Conservation (phyloP, 2,888 invertebrate genomes). For the Lapara coniferarum region DNA sequence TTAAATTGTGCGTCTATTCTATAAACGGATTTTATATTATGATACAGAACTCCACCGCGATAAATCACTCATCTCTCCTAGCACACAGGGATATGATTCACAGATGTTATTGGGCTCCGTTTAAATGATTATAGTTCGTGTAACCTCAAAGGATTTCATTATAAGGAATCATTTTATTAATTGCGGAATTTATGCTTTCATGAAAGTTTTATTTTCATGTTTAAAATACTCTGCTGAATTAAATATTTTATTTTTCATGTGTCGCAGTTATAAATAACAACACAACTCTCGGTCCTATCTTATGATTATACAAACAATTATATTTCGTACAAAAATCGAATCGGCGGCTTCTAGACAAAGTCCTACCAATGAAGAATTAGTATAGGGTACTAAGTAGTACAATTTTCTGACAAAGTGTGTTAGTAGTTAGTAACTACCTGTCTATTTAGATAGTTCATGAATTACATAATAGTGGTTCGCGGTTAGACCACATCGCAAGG, state of each 20-base stretch:
- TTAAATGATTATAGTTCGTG: slow-evolving; percentile 26
- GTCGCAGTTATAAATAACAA: no score
- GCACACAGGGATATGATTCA: slow-evolving; percentile 33
- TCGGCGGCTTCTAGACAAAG: no score
- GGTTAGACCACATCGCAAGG: slow-evolving; percentile 25
- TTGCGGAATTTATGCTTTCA: background rate
- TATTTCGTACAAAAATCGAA: no score
- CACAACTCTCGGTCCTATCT: no score
- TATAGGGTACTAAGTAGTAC: background rate
- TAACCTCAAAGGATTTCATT: slow-evolving; percentile 23
- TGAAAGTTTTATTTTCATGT: background rate
- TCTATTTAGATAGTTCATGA: slow-evolving; percentile 13
- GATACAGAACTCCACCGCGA: slow-evolving; percentile 30
- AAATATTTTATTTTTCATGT: no score
- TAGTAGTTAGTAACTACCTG: no score
- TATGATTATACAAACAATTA: no score
- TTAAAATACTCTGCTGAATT: background rate
- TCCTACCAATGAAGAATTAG: no score
- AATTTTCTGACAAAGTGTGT: background rate
- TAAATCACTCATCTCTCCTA: slow-evolving; percentile 35
- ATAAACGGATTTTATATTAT: slow-evolving; percentile 1
- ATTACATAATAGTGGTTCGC: slow-evolving; percentile 28
- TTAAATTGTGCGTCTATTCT: no score
- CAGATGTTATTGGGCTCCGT: slow-evolving; percentile 28
- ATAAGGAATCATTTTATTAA: background rate